phyloP scores from a whole-genome alignment of 30 jellyfish, hydroid and myxozoan genomes.

The Nemopilema nomurai region DNA sequence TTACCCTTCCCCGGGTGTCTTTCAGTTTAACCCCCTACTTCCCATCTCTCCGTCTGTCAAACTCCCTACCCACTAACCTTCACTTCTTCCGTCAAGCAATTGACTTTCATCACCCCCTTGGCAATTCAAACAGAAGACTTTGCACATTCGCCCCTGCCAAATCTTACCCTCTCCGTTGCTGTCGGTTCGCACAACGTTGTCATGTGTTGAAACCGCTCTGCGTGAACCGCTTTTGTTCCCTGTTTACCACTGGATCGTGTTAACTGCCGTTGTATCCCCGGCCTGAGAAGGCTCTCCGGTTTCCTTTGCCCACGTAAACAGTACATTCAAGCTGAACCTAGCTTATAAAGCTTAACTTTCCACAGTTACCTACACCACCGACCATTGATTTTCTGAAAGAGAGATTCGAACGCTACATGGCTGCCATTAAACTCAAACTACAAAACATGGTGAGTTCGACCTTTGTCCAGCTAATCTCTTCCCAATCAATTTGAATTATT shows the following conservation, averaged over 20 bases:
- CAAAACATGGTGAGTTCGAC: slow-evolving; percentile 23
- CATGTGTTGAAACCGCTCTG: not conserved
- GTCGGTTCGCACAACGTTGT: not conserved
- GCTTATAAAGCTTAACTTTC: no score
- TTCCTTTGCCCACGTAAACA: not conserved
- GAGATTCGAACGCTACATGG: slow-evolving; percentile 41
- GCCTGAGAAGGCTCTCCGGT: not conserved
- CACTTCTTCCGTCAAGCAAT: no score
- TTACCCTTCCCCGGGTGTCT: no score
- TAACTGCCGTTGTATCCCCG: not conserved
- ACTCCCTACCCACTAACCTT: no score
- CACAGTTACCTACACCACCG: not conserved
- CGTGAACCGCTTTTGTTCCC: not conserved
- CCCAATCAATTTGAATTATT: no score
- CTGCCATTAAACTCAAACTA: slow-evolving; percentile 11
- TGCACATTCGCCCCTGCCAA: no score
- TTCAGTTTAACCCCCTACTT: no score
- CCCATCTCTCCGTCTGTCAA: no score
- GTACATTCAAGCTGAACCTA: not conserved
- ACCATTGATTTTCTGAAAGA: not conserved
- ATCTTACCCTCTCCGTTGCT: not conserved
- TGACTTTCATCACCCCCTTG: no score
- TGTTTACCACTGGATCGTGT: not conserved
- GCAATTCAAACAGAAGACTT: no score
- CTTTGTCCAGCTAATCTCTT: no score